phyloP scores from a whole-genome alignment of 2,797 vertebrate species.

The Adrianichthys oophorus region DNA sequence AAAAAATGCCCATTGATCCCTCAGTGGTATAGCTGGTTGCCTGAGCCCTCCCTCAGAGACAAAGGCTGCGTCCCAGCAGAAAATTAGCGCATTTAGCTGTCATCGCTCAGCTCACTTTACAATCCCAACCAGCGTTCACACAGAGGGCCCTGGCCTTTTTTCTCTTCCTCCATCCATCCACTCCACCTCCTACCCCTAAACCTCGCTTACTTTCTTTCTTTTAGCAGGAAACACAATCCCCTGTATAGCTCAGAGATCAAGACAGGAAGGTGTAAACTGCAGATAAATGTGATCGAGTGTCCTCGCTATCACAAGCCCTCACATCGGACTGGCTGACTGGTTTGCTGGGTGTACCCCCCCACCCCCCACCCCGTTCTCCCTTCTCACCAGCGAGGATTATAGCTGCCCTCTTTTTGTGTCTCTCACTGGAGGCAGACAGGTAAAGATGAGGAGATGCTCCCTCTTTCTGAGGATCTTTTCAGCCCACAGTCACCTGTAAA shows the following conservation, averaged over 20 bases:
- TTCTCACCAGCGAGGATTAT: conserved; percentile 57
- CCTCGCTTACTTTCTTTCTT: conserved; percentile 78
- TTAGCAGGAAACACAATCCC: conserved; percentile 86
- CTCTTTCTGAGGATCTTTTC: conserved; percentile 38
- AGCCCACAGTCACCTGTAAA: conserved; percentile 25
- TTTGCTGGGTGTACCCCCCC: conserved; percentile 21
- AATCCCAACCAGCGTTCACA: conserved; percentile 88
- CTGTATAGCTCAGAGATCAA: conserved; percentile 86
- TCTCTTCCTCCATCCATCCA: conserved; percentile 45
- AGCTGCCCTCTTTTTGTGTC: conserved; percentile 54
- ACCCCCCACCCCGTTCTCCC: neutral
- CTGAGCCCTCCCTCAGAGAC: conserved; percentile 85
- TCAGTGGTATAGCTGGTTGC: conserved; percentile 38
- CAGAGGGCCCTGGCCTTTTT: conserved; percentile 76
- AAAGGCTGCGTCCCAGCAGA: conserved; percentile 87
- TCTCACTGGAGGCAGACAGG: conserved; percentile 52
- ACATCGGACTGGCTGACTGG: conserved; percentile 60
- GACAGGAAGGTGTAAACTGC: conserved; percentile 93
- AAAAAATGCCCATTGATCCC: conserved; percentile 24
- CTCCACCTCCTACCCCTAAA: conserved; percentile 34
- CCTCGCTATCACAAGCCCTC: conserved; percentile 75
- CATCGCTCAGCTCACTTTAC: conserved; percentile 97
- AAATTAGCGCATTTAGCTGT: conserved; percentile 99
- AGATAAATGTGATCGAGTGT: conserved; percentile 89
- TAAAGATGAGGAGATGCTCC: conserved; percentile 51